phyloP scores from a whole-genome alignment of 2,797 vertebrate genomes.

The Bovichtus diacanthus region DNA sequence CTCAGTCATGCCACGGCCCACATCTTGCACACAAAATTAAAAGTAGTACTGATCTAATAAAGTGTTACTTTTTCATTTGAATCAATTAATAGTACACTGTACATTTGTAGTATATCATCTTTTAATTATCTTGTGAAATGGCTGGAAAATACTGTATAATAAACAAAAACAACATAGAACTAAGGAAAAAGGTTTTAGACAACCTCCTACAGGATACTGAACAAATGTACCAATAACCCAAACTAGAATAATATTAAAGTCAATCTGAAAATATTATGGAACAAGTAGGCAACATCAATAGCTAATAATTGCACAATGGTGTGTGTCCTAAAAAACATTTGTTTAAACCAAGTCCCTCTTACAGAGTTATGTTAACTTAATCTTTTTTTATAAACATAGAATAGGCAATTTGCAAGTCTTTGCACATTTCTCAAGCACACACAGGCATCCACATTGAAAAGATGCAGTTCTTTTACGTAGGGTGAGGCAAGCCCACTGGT shows the following conservation, averaged over 20 bases:
- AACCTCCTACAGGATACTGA: not conserved
- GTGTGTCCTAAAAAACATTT: not conserved
- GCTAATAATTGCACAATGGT: not conserved
- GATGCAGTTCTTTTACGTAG: not conserved
- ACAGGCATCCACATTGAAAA: slow-evolving; percentile 15
- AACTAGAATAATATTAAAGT: not conserved
- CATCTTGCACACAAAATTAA: slow-evolving; percentile 55
- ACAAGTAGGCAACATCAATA: not conserved
- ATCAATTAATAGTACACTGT: slow-evolving; percentile 12
- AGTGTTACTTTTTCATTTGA: slow-evolving; percentile 1
- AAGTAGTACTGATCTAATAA: slow-evolving; percentile 29
- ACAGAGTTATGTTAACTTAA: no score
- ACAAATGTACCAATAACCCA: not conserved
- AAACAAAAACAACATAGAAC: not conserved
- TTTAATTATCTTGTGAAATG: slow-evolving; percentile 22
- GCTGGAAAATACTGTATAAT: not conserved
- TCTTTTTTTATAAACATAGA: slow-evolving; percentile 8
- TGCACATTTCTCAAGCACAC: not conserved
- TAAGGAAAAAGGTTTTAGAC: not conserved
- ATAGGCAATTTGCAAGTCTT: not conserved
- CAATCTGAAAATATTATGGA: not conserved
- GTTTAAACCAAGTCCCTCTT: not conserved
- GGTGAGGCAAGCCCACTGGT: slow-evolving; percentile 5
- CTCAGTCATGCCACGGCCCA: slow-evolving; percentile 70
- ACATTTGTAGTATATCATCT: slow-evolving; percentile 7